phyloP scores from a whole-genome alignment of 2,888 invertebrate species.

The Leptinotarsa haldemani region DNA sequence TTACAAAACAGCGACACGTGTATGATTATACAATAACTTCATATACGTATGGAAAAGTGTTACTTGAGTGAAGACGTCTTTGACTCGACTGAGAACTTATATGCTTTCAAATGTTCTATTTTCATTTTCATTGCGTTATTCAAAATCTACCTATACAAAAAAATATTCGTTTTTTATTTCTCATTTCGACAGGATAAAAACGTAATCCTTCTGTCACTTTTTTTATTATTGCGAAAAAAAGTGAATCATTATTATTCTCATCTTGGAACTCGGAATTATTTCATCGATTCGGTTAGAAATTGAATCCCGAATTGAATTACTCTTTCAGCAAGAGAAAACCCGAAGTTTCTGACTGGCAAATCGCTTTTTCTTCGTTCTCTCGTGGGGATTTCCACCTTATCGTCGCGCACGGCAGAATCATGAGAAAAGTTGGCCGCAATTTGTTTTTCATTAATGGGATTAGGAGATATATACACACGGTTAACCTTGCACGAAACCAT shows the following conservation, averaged over 20 bases:
- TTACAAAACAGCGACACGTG: no score
- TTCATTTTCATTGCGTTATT: not conserved
- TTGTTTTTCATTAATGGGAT: slow-evolving; percentile 46
- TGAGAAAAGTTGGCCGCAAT: slow-evolving; percentile 43
- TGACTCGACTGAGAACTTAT: no score
- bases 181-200: not conserved
- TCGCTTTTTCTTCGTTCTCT: slow-evolving; percentile 17
- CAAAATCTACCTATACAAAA: not conserved
- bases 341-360: slow-evolving; percentile 20
- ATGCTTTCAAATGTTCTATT: no score
- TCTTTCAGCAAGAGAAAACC: slow-evolving; percentile 20
- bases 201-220: not conserved
- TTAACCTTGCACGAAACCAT: slow-evolving; percentile 37
- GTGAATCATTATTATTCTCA: slow-evolving; percentile 15
- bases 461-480: slow-evolving; percentile 38
- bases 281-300: slow-evolving; percentile 20
- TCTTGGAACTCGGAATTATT: slow-evolving; percentile 8
- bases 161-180: not conserved
- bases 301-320: slow-evolving; percentile 21
- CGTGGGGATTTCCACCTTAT: slow-evolving; percentile 17
- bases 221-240: not conserved
- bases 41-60: no score
- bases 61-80: no score
- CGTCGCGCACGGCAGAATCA: slow-evolving; percentile 33
- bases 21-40: no score